Conservation (phyloP, 2,888 invertebrate species). For the Caenorhabditis japonica region DNA sequence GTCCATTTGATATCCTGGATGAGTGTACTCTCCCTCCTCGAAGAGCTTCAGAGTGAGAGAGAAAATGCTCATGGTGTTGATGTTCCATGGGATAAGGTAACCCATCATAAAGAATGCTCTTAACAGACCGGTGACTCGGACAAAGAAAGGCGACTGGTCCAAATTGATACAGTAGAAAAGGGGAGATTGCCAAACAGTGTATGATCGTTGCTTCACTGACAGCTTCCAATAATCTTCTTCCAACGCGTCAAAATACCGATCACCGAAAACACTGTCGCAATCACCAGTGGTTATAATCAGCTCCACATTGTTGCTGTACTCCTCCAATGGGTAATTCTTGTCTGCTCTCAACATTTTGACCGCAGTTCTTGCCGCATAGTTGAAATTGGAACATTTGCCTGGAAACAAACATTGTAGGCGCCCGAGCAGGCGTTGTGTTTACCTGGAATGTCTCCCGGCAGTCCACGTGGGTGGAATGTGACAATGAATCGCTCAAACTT, state of each 20-base stretch:
- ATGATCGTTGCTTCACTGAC: slow-evolving; percentile 55
- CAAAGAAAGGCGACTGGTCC: slow-evolving; percentile 73
- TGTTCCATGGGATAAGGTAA: slow-evolving; percentile 73
- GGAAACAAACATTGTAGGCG: slow-evolving; percentile 13
- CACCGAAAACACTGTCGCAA: slow-evolving; percentile 72
- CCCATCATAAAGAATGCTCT: slow-evolving; percentile 74
- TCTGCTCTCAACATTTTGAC: slow-evolving; percentile 64
- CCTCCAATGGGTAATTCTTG: slow-evolving; percentile 65
- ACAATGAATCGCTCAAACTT: slow-evolving; percentile 70
- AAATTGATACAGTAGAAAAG: slow-evolving; percentile 73
- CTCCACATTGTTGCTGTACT: slow-evolving; percentile 60
- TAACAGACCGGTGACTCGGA: slow-evolving; percentile 70
- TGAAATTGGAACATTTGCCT: slow-evolving; percentile 73
- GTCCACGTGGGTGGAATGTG: slow-evolving; percentile 71
- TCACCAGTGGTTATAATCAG: slow-evolving; percentile 73
- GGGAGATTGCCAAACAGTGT: slow-evolving; percentile 74
- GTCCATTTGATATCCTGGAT: slow-evolving; percentile 73
- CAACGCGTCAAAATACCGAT: slow-evolving; percentile 71
- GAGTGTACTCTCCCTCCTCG: slow-evolving; percentile 70
- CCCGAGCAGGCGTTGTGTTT: slow-evolving; percentile 1
- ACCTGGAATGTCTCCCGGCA: slow-evolving; percentile 73
- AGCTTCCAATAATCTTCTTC: slow-evolving; percentile 73
- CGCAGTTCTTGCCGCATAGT: slow-evolving; percentile 67
- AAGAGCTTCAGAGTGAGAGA: slow-evolving; percentile 67
- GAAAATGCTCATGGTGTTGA: slow-evolving; percentile 74